Percentiles rank a stretch among this genome's conserved stretches.
These are phyloP conservation scores for Pseudobourletiella spinata DNA, from an alignment of 1,140 invertebrate genomes.

Conservation along the genomic window DNA sequence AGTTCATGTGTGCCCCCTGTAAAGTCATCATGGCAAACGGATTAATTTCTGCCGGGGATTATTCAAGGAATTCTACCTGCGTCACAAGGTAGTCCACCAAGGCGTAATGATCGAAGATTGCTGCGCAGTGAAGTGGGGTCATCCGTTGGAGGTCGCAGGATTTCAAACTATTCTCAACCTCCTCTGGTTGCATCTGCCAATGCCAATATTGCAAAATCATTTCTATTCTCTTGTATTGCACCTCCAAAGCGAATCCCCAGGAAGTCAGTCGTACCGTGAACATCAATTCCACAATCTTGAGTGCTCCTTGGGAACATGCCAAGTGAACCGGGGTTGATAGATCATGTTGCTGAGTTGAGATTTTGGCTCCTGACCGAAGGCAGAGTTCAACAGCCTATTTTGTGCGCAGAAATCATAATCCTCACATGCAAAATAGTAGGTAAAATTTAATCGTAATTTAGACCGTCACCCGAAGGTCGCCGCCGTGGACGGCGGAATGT, in stretches of 20 bases:
- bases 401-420: neutral
- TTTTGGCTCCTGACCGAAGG: slow-evolving; percentile 70
- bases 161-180: slow-evolving; percentile 56
- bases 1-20: slow-evolving; percentile 67
- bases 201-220: neutral
- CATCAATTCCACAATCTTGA: slow-evolving; percentile 78
- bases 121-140: slow-evolving; percentile 80
- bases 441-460: neutral
- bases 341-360: slow-evolving; percentile 77
- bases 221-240: too few relatives aligned
- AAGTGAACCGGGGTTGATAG: slow-evolving; percentile 78
- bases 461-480: slow-evolving; percentile 42
- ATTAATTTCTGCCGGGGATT: neutral
- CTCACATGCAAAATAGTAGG: neutral
- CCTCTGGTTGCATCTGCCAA: slow-evolving; percentile 56
- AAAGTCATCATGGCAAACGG: neutral
- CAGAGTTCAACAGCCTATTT: slow-evolving; percentile 68
- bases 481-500: slow-evolving; percentile 44
- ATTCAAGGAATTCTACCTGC: slow-evolving; percentile 45
- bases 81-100: slow-evolving; percentile 66
- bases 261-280: slow-evolving; percentile 52
- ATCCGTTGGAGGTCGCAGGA: slow-evolving; percentile 71
- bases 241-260: too few relatives aligned
- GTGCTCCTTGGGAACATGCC: slow-evolving; percentile 71
- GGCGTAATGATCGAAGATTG: slow-evolving; percentile 77